Evolutionary conservation across 2,888 invertebrate genomes (phyloP).

Genomic region (Schizotus pectinicornis): DNA sequence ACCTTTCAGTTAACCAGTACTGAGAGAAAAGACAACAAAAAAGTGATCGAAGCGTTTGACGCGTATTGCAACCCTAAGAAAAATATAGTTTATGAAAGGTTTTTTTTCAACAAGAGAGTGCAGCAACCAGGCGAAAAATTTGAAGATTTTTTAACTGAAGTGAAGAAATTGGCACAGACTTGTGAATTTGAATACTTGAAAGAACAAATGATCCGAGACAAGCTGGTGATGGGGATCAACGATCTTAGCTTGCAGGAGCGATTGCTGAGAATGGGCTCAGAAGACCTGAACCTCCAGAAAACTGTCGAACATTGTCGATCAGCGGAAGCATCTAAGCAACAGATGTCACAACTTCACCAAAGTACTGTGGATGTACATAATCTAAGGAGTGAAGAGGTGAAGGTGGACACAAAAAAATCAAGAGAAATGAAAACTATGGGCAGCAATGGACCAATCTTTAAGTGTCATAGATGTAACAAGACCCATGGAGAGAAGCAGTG

Average conservation of each 20-base stretch:
- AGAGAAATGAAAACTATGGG: too few relatives aligned
- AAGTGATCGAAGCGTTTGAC: constrained; percentile 19
- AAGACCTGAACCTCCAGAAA: too few relatives aligned
- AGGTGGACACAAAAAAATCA: too few relatives aligned
- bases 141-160: constrained; percentile 38
- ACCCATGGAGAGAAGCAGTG: too few relatives aligned
- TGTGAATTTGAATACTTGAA: constrained; percentile 36
- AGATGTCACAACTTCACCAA: too few relatives aligned
- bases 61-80: constrained; percentile 23
- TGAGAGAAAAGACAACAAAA: constrained; percentile 4
- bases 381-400: too few relatives aligned
- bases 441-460: too few relatives aligned
- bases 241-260: constrained; percentile 32
- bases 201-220: constrained; percentile 34
- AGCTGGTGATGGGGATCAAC: constrained; percentile 34
- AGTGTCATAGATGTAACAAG: too few relatives aligned
- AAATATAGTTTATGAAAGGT: constrained; percentile 36
- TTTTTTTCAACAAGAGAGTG: constrained; percentile 32
- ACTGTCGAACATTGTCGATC: too few relatives aligned
- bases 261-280: constrained; percentile 33
- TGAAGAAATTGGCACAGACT: constrained; percentile 37
- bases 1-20: constrained; percentile 14
- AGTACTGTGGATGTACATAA: too few relatives aligned
- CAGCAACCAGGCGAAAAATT: constrained; percentile 40
- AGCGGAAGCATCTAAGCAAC: too few relatives aligned